Percentiles rank a stretch among this genome's conserved stretches.
Conservation (phyloP, 2,113 vertebrate genomes). For the Anhinga rufa region DNA sequence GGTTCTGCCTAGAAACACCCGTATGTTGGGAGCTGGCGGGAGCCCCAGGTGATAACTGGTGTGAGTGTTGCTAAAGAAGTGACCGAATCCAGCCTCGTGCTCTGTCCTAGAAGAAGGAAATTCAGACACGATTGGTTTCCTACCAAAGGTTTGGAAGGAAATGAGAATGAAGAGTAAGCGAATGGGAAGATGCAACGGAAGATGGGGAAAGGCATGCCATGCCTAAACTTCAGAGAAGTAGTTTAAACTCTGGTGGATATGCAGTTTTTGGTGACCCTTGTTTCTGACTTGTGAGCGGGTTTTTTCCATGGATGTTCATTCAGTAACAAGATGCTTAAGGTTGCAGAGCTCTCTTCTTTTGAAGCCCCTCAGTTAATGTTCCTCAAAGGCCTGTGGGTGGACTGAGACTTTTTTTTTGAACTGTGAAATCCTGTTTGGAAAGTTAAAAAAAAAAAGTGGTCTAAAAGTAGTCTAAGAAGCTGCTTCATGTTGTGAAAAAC, state of each 20-base stretch:
- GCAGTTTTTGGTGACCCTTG: background rate
- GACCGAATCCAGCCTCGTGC: background rate
- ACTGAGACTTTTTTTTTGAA: background rate
- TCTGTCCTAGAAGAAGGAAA: background rate
- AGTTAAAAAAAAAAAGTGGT: background rate
- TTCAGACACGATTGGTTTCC: background rate
- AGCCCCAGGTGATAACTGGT: background rate
- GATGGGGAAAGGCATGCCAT: background rate
- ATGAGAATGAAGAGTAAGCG: background rate
- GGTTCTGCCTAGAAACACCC: background rate
- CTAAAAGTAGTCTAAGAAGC: background rate
- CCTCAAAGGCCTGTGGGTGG: background rate
- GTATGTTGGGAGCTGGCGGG: background rate
- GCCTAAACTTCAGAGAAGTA: background rate
- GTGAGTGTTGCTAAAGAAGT: background rate
- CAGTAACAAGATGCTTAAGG: background rate
- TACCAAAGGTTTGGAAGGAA: background rate
- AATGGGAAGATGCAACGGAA: background rate
- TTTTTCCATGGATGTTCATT: background rate
- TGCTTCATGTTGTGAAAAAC: conserved; percentile 16
- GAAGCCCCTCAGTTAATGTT: background rate
- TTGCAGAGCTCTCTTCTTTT: background rate
- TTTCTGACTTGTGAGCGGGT: background rate
- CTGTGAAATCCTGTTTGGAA: conserved; percentile 15
- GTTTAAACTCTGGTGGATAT: background rate